Percentiles rank a stretch among this genome's conserved stretches.
phyloP scores from a whole-genome alignment of 1,140 invertebrate genomes.

The Cotesia chilonis region DNA sequence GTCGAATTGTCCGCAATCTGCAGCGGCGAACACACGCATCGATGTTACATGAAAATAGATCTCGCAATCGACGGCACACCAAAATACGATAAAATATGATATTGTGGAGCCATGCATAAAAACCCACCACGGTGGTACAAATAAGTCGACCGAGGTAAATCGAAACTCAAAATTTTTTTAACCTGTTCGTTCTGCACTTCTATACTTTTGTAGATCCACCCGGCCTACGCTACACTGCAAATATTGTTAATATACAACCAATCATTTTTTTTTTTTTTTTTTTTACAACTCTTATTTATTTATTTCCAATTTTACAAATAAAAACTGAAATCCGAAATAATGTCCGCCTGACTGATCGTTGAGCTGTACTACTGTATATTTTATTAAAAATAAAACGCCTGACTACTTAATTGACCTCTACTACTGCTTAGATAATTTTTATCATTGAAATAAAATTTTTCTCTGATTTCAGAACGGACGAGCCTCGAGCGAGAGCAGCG shows the following conservation, averaged over 20 bases:
- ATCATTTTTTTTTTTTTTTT: too few relatives aligned
- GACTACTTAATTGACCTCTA: too few relatives aligned
- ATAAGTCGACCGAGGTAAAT: conserved; percentile 3
- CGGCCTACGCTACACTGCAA: too few relatives aligned
- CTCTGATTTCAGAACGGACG: conserved; percentile 72
- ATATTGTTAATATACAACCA: too few relatives aligned
- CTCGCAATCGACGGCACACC: conserved; percentile 15
- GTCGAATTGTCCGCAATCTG: conserved; percentile 30
- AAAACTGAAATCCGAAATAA: too few relatives aligned
- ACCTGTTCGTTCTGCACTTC: not conserved
- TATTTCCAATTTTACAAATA: too few relatives aligned
- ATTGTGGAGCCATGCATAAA: conserved; percentile 12
- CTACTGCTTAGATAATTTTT: too few relatives aligned
- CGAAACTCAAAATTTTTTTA: not conserved
- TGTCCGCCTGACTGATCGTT: too few relatives aligned
- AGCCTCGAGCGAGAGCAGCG: conserved; percentile 80
- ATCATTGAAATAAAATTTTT: not conserved
- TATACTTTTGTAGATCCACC: not conserved
- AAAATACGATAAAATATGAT: conserved; percentile 27
- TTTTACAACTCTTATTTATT: too few relatives aligned
- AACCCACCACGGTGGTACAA: not conserved
- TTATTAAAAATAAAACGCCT: too few relatives aligned
- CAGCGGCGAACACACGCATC: conserved; percentile 19
- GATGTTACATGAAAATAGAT: conserved; percentile 31
- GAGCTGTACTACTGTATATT: too few relatives aligned